Percentiles rank a stretch among this genome's conserved stretches.
Evolutionary conservation across 2,113 vertebrate genomes (phyloP).

Genomic region (Hippopotamus amphibius): DNA sequence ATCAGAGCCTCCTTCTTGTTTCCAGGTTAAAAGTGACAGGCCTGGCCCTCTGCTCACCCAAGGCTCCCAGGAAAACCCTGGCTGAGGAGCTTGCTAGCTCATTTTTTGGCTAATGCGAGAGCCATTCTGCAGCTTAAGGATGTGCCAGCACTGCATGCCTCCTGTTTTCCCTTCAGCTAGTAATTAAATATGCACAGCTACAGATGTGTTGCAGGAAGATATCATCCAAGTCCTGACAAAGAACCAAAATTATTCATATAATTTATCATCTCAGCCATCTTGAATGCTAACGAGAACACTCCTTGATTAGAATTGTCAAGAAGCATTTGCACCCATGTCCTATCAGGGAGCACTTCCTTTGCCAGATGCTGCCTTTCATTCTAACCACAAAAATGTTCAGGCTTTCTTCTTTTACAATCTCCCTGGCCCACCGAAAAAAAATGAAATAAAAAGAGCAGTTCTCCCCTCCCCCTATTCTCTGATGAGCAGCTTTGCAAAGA

Average conservation of each 20-base stretch:
- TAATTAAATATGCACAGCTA: constrained; percentile 81
- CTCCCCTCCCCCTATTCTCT: constrained; percentile 30
- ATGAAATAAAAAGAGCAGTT: constrained; percentile 35
- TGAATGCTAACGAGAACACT: constrained; percentile 82
- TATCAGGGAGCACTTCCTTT: constrained; percentile 68
- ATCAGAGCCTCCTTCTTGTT: neutral
- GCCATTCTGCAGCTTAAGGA: constrained; percentile 65
- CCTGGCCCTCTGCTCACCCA: neutral
- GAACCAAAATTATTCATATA: constrained; percentile 84
- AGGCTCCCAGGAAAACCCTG: neutral
- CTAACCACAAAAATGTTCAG: constrained; percentile 61
- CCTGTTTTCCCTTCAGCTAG: constrained; percentile 70
- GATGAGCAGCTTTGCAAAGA: constrained; percentile 8
- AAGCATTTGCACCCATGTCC: constrained; percentile 80
- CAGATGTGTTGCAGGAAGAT: constrained; percentile 80
- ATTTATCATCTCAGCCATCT: constrained; percentile 78
- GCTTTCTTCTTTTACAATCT: constrained; percentile 66
- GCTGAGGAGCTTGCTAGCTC: neutral
- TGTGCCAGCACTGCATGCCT: constrained; percentile 52
- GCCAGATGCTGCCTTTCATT: constrained; percentile 74
- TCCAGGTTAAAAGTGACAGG: neutral
- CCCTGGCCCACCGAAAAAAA: constrained; percentile 60
- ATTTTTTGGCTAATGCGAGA: constrained; percentile 63
- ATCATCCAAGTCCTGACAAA: constrained; percentile 81
- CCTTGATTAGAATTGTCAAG: constrained; percentile 85